Percentiles rank a stretch among this genome's conserved stretches.
Conservation (phyloP, 2,888 invertebrate genomes). For the Lymantria dispar region DNA sequence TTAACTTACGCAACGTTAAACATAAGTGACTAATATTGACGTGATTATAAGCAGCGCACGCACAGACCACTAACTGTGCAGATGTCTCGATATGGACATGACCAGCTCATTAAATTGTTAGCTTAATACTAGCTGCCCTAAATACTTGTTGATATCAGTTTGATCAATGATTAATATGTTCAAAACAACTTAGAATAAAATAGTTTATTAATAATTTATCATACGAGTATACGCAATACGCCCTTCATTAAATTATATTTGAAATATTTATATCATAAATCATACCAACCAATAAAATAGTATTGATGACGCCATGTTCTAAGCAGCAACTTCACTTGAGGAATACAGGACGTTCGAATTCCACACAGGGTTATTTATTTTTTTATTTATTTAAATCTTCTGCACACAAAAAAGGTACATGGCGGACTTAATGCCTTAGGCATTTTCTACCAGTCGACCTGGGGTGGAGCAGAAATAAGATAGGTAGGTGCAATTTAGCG, state of each 20-base stretch:
- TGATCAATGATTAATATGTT: conserved; percentile 21
- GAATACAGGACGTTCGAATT: too few relatives aligned
- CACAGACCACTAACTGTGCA: conserved; percentile 21
- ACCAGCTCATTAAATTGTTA: conserved; percentile 45
- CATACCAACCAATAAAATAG: not conserved
- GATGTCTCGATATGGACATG: conserved; percentile 45
- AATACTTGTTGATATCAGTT: conserved; percentile 30
- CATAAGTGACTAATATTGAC: conserved; percentile 7
- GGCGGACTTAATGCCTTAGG: too few relatives aligned
- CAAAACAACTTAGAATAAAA: conserved; percentile 6
- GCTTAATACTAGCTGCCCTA: conserved; percentile 42
- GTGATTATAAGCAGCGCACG: conserved; percentile 12
- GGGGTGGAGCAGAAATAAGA: too few relatives aligned
- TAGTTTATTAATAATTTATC: conserved; percentile 4
- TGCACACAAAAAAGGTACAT: too few relatives aligned
- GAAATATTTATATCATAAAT: not conserved
- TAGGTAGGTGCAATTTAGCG: too few relatives aligned
- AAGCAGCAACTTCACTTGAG: too few relatives aligned
- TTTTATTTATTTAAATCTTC: too few relatives aligned
- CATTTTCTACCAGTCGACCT: too few relatives aligned
- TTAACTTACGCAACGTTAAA: conserved; percentile 12
- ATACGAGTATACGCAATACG: conserved; percentile 6
- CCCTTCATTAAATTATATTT: not conserved
- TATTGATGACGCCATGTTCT: too few relatives aligned
- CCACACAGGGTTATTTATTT: too few relatives aligned